Percentiles rank a stretch among this genome's conserved stretches.
phyloP scores from a whole-genome alignment of 2,797 vertebrate genomes.

The Botia kubotai region DNA sequence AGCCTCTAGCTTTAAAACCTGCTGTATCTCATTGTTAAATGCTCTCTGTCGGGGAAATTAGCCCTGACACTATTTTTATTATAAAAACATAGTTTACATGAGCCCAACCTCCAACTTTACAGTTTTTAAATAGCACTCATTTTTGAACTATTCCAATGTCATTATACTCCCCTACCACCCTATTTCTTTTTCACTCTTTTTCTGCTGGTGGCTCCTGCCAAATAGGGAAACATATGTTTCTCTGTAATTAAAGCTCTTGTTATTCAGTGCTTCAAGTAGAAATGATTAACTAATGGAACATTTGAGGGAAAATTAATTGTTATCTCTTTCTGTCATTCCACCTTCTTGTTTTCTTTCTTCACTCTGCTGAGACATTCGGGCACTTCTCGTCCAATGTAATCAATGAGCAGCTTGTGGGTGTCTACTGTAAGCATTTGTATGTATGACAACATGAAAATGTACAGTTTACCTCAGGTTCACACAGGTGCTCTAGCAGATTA shows the following conservation, averaged over 20 bases:
- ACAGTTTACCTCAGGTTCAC: background rate
- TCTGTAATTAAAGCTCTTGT: conserved; percentile 68
- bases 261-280: conserved; percentile 63
- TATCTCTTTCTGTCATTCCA: conserved; percentile 60
- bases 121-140: conserved; percentile 71
- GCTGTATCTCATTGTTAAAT: conserved; percentile 73
- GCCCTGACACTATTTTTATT: conserved; percentile 87
- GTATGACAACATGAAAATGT: background rate
- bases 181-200: conserved; percentile 16
- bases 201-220: conserved; percentile 59
- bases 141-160: conserved; percentile 52
- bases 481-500: background rate
- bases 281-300: conserved; percentile 67
- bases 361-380: conserved; percentile 30
- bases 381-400: conserved; percentile 17
- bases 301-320: conserved; percentile 63
- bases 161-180: conserved; percentile 33
- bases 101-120: conserved; percentile 66
- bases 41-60: conserved; percentile 83
- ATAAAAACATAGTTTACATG: conserved; percentile 80
- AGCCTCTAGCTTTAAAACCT: conserved; percentile 82
- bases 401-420: conserved; percentile 1
- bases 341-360: conserved; percentile 45
- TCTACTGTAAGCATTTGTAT: background rate
- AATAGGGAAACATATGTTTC: conserved; percentile 64